Evolutionary conservation across 2,888 invertebrate species (phyloP), one percentile per base, ranked within the genome.

Genomic region (Margaritifera margaritifera): DNA sequence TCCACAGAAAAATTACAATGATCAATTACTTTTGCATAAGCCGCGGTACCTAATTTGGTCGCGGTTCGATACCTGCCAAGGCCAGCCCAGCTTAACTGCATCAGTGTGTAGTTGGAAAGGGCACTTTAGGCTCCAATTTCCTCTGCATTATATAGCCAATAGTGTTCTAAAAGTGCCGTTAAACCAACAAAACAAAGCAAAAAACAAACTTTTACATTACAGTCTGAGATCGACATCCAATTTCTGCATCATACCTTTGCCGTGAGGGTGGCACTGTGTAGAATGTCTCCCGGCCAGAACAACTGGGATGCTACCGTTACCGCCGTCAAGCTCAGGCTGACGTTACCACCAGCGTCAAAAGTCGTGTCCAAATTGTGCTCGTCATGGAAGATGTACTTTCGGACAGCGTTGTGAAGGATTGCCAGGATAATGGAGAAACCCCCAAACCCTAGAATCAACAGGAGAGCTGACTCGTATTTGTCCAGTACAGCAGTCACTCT

Each of bases 331-430:
- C 84, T 84, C 54, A 85, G 71, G 64, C 83, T 84, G 52, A 86
- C 85, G 75, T 86, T 85, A 51, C 86, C 86, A 27, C 86, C 86
- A 8, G 86, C 86, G 77, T 86, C 86, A 75, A 86, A 86, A 20
- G 86, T 86, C 53, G 86, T 85, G 69, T 86, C 86, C 54, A 86
- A 78, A 68, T 85, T 86, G 65, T 86, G 84, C 64, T 84, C 84
- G 62, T 86, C 86, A 58, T 86, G 86, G 69, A 84, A 86, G 20
- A 86, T 81, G 66, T 86, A 76, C 67, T 85, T 85, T 57, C 86
- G 71, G 56, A 85, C 79, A 55, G 83, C 81, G 70, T 86, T 86
- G 71, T 86, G 83, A 50, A 86, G 68, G 42, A 85, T 74, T 20
- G 86, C 86, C 19, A 86, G 80, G 24, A 86, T 77, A 54, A 86